phyloP scores from a whole-genome alignment of 64 coral and sea anemone genomes.

The Montipora sp. region DNA sequence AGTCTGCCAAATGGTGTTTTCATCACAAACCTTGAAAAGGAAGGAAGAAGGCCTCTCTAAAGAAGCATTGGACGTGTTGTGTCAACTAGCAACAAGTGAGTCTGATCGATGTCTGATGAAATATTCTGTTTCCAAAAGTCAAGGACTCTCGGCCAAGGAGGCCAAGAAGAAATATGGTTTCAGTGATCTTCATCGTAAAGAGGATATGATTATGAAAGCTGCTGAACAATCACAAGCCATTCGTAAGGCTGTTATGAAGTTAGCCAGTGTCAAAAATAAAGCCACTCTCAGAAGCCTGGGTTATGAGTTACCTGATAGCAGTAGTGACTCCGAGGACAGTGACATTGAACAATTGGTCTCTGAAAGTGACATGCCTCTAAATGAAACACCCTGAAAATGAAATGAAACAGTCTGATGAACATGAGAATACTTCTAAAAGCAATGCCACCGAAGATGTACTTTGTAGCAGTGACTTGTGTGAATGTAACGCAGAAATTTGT shows the following conservation, averaged over 20 bases:
- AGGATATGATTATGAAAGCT: background rate
- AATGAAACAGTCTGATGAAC: slow-evolving; percentile 10
- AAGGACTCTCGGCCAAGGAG: slow-evolving; percentile 21
- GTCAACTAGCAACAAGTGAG: slow-evolving; percentile 64
- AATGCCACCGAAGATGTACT: background rate
- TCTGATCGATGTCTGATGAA: slow-evolving; percentile 45
- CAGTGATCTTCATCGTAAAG: background rate
- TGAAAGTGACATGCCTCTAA: slow-evolving; percentile 2
- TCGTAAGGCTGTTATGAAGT: background rate
- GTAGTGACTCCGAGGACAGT: slow-evolving; percentile 38
- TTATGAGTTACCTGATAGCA: background rate
- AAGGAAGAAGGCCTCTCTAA: slow-evolving; percentile 36
- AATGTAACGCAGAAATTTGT: background rate
- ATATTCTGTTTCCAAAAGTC: slow-evolving; percentile 40
- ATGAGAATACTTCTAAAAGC: slow-evolving; percentile 11
- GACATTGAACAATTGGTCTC: slow-evolving; percentile 2
- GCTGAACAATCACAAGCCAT: background rate
- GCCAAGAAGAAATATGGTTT: slow-evolving; percentile 68
- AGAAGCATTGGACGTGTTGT: slow-evolving; percentile 48
- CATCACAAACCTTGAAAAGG: slow-evolving; percentile 7
- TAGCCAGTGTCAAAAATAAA: slow-evolving; percentile 34
- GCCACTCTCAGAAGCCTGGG: slow-evolving; percentile 19
- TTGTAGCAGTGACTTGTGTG: background rate
- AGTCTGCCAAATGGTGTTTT: slow-evolving; percentile 17
- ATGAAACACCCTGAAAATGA: background rate